phyloP scores from a whole-genome alignment of 1,140 invertebrate species.

The Anadara kagoshimensis region DNA sequence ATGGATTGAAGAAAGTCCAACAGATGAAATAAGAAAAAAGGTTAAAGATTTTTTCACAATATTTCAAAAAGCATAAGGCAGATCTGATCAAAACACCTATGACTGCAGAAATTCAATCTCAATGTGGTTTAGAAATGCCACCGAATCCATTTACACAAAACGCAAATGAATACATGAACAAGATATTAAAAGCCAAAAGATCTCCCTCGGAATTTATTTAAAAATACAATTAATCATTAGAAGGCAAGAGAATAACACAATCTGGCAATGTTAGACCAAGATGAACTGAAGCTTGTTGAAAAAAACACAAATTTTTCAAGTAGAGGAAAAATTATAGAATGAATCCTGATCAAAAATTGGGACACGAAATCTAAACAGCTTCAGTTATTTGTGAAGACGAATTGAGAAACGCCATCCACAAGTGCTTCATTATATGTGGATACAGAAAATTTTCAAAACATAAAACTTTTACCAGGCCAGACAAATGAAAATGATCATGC shows the following conservation, averaged over 20 bases:
- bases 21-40: not conserved
- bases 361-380: not conserved
- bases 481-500: no score
- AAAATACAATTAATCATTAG: not conserved
- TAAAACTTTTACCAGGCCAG: no score
- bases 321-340: not conserved
- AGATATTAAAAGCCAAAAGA: slow-evolving; percentile 8
- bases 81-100: slow-evolving; percentile 6
- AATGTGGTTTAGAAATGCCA: no score
- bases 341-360: not conserved
- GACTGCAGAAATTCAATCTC: slow-evolving; percentile 2
- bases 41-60: slow-evolving; percentile 16
- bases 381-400: not conserved
- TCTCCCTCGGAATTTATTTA: not conserved
- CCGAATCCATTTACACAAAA: slow-evolving; percentile 16
- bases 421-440: not conserved
- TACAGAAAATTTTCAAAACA: not conserved
- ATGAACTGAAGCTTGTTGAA: not conserved
- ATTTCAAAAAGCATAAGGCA: slow-evolving; percentile 14
- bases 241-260: no score
- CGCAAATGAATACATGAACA: slow-evolving; percentile 23
- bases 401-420: not conserved
- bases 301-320: not conserved
- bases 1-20: not conserved
- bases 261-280: not conserved